Base-by-base conservation (phyloP, 1,140 invertebrate genomes). In the Lycorma delicatula region DNA sequence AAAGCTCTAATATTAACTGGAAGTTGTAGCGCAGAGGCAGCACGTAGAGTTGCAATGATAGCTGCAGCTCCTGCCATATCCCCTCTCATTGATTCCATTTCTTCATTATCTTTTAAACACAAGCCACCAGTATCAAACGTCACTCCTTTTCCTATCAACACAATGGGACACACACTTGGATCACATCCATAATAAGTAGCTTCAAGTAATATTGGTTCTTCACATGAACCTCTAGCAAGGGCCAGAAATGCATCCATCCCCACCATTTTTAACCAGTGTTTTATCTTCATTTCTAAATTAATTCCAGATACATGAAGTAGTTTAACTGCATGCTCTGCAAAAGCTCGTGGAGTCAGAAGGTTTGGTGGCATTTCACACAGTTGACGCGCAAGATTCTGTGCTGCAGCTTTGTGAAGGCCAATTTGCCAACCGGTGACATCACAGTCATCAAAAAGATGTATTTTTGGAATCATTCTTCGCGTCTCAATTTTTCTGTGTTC, bases 31-130 rank as follows among this genome's bases (percentile, higher is more conserved):
- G 68, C 67, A 26, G 78, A 75, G 9, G 78, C 71, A 4, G 79
- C 75, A 23, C 71, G 67, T 20, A 82, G 69, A 13, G 79, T 68
- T 2, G 75, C 78, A 11, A 78, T 70, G 18, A 81, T 75, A 66
- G 75, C 77, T 2, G 83, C 82, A n/a, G 81, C 82, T n/a, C 83
- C 83, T 25, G 79, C 81, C 81, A 85, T 83, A 65, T 85, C 83
- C 13, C 74, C 82, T 56, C 82, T 66, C 80, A 83, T 82, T 49
- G 73, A 69, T 58, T 79, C 75, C 77, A 84, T 84, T 34, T 76
- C 71, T 34, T 75, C 72, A 16, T 68, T 67, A 1, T 75, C 75
- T 65, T 84, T 85, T 6, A 85, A 58, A 46, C 79, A 81, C 22
- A 85, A 76, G 27, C 83, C 83, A 54, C 83, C 83, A 62, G 78